Conservation (phyloP, 2,797 vertebrate species). For the Leptoclinus maculatus region DNA sequence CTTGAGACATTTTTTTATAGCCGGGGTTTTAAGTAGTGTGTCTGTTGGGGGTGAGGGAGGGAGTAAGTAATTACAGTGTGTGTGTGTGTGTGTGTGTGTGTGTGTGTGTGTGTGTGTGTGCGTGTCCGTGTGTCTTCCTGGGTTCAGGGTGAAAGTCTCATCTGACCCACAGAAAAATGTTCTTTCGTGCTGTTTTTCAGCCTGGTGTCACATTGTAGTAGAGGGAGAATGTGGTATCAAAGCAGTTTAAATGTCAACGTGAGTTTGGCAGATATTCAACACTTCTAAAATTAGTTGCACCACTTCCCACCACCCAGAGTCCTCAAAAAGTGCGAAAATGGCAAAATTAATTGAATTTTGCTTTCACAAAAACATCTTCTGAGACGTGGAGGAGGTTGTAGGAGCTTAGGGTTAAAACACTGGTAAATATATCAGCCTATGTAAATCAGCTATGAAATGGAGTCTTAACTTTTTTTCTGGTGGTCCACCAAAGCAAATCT, state of each 20-base stretch:
- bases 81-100: slow-evolving; percentile 19
- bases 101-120: slow-evolving; percentile 2
- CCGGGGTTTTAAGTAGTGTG: slow-evolving; percentile 29
- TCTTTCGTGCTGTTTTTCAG: slow-evolving; percentile 15
- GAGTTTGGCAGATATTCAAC: slow-evolving; percentile 18
- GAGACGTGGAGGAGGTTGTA: not conserved
- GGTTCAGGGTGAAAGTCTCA: slow-evolving; percentile 37
- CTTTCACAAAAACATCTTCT: not conserved
- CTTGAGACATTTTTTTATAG: slow-evolving; percentile 40
- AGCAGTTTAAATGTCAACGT: not conserved
- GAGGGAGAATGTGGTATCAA: slow-evolving; percentile 18
- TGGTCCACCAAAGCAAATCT: slow-evolving; percentile 59
- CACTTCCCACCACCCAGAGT: slow-evolving; percentile 14
- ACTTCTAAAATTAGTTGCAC: slow-evolving; percentile 26
- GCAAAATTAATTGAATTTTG: slow-evolving; percentile 13
- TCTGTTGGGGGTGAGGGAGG: slow-evolving; percentile 13
- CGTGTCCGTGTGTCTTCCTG: slow-evolving; percentile 24
- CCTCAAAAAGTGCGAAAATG: slow-evolving; percentile 23
- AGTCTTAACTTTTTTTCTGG: slow-evolving; percentile 19
- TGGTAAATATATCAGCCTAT: slow-evolving; percentile 45
- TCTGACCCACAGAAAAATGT: slow-evolving; percentile 48
- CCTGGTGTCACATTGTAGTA: not conserved
- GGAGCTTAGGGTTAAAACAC: slow-evolving; percentile 33
- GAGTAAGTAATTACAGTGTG: slow-evolving; percentile 47
- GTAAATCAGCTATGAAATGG: slow-evolving; percentile 54